Conservation (phyloP, 2,888 invertebrate species). For the Protonemura montana region DNA sequence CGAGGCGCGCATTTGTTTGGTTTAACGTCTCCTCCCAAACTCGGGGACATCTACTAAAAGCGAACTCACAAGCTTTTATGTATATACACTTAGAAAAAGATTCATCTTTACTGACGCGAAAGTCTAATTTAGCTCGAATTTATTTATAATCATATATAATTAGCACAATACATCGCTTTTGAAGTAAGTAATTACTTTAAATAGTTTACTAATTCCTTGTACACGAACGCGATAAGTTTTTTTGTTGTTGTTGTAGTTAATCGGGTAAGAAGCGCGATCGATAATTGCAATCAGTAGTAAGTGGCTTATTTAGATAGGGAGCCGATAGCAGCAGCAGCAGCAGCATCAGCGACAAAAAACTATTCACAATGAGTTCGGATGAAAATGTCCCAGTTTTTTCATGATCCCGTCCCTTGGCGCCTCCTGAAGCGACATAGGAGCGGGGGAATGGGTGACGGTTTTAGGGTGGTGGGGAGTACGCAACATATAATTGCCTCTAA, state of each 20-base stretch:
- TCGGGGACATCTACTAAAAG: not conserved
- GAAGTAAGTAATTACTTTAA: not conserved
- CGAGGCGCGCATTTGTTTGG: not conserved
- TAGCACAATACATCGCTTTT: not conserved
- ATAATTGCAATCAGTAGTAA: not conserved
- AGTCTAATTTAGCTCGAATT: too few species aligned
- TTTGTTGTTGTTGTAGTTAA: not conserved
- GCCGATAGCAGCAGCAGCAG: not conserved
- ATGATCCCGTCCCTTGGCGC: not conserved
- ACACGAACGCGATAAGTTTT: not conserved
- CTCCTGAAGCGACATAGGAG: not conserved
- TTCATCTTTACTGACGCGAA: too few species aligned
- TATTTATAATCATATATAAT: not conserved
- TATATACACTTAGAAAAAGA: too few species aligned
- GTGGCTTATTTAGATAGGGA: not conserved
- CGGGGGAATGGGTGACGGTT: not conserved
- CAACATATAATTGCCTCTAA: not conserved
- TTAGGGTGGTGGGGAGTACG: not conserved
- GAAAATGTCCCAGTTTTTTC: not conserved
- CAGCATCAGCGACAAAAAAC: not conserved
- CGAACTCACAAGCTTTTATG: not conserved
- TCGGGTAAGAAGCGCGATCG: not conserved
- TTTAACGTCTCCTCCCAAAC: not conserved
- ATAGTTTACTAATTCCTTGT: conserved; percentile 3
- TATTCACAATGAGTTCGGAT: not conserved